Percentiles rank a stretch among this genome's conserved stretches.
Conservation (phyloP, 30 jellyfish, hydroid and myxozoan genomes). For the Pelagia noctiluca region DNA sequence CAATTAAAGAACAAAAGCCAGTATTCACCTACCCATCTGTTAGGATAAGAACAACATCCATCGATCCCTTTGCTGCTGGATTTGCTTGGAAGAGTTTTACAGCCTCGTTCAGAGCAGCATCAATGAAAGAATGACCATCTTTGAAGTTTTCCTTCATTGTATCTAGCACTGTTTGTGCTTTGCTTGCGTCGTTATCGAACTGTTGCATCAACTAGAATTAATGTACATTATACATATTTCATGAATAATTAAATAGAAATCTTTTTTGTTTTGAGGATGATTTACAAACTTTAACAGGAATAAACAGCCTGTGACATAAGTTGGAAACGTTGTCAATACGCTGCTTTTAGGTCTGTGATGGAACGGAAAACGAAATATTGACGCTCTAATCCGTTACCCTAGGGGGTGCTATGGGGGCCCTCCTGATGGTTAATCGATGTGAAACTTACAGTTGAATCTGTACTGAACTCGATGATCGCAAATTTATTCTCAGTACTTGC, state of each 20-base stretch:
- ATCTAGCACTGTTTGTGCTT: slow-evolving; percentile 16
- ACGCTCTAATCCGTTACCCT: no score
- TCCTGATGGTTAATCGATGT: not conserved
- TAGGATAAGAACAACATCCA: slow-evolving; percentile 28
- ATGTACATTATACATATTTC: no score
- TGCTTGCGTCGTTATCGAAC: slow-evolving; percentile 11
- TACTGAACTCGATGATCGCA: slow-evolving; percentile 57
- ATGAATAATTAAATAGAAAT: no score
- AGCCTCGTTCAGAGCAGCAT: slow-evolving; percentile 46
- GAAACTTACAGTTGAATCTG: slow-evolving; percentile 28
- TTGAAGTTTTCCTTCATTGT: slow-evolving; percentile 9
- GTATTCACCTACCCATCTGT: slow-evolving; percentile 49
- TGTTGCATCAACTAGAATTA: slow-evolving; percentile 11
- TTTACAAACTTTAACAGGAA: no score
- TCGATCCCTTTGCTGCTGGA: not conserved
- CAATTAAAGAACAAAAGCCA: not conserved
- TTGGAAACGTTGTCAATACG: no score
- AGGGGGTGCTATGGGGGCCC: no score
- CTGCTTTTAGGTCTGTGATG: no score
- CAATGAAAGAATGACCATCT: slow-evolving; percentile 58
- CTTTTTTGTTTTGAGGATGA: no score
- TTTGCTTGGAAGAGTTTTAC: slow-evolving; percentile 1
- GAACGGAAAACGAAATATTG: no score
- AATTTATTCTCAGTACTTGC: slow-evolving; percentile 25
- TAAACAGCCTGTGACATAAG: no score